Evolutionary conservation across 2,888 invertebrate genomes (phyloP), one percentile per base, ranked within the genome.

Genomic region (Epirrhoe tristata): DNA sequence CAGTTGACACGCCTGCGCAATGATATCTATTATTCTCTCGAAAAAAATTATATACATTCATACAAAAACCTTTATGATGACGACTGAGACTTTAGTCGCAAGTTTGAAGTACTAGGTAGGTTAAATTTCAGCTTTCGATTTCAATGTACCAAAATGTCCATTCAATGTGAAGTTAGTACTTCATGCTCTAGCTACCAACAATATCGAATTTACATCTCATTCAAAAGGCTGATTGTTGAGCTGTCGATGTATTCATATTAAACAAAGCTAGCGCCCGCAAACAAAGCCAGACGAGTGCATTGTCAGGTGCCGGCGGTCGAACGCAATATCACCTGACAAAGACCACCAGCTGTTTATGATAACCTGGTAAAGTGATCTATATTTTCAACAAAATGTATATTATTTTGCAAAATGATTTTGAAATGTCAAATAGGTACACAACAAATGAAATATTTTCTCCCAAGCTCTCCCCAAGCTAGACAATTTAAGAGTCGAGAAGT

Each of bases 201-300:
- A 31, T 51, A 52, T 31, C 8, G 12, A 52, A 32, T 8, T 57
- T 31, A 43, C 43, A 10, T 12, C 8, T 62, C 53, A 46, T 65
- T 65, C 63, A 63, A 66, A 58, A 51, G 53, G 58, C 56, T 50
- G 54, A 56, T 54, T 43, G 46, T 60, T 34, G n/a, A 46, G 55
- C 48, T 66, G 61, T 59, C 67, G 57, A 32, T 70, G 67, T 70
- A 72, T 58, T 66, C 62, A 74, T 74, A 77, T 70, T 74, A 73
- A 16, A 74, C 76, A 74, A 77, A 71, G 70, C 71, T 56, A 71
- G 55, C 66, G 48, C 36, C 58, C 63, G 56, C 71, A 69, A 74
- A 80, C 80, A 81, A 77, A 78, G 77, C 69, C 58, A 14, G 69
- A 56, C 55, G 63, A 64, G 56, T 61, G 70, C 72, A 72, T 77